Evolutionary conservation across 1,140 invertebrate genomes (phyloP).

Genomic region (Lucilia sericata): DNA sequence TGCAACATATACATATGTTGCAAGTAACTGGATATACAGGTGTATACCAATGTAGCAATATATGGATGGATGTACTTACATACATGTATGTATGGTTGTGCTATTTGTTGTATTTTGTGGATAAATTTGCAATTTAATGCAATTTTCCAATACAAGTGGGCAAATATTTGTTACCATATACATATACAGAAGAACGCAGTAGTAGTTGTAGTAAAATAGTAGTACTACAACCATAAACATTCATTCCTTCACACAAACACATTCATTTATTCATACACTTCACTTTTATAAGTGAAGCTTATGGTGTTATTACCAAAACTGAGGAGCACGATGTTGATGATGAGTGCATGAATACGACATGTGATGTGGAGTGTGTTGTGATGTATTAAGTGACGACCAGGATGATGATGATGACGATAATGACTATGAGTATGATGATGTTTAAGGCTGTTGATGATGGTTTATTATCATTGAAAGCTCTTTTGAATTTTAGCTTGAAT

Average conservation of each 20-base stretch:
- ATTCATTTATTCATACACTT: background rate
- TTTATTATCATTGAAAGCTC: conserved; percentile 24
- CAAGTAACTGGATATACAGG: background rate
- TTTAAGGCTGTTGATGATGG: conserved; percentile 15
- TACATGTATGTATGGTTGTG: background rate
- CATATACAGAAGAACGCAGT: background rate
- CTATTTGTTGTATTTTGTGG: background rate
- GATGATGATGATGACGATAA: background rate
- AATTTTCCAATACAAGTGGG: conserved; percentile 20
- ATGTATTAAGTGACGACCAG: conserved; percentile 3
- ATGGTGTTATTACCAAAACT: background rate
- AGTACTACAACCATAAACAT: background rate
- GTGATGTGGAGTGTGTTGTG: background rate
- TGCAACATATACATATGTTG: background rate
- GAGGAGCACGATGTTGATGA: background rate
- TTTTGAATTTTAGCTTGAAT: conserved; percentile 7
- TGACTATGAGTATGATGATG: background rate
- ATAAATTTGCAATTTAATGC: conserved; percentile 27
- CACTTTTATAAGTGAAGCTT: background rate
- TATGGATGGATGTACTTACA: no score
- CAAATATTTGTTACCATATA: background rate
- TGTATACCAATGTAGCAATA: background rate
- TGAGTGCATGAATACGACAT: background rate
- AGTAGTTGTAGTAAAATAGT: background rate
- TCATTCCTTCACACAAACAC: no score